These are phyloP conservation scores for Chalcis sispes DNA, from an alignment of 2,888 invertebrate genomes.

Conservation along the genomic window DNA sequence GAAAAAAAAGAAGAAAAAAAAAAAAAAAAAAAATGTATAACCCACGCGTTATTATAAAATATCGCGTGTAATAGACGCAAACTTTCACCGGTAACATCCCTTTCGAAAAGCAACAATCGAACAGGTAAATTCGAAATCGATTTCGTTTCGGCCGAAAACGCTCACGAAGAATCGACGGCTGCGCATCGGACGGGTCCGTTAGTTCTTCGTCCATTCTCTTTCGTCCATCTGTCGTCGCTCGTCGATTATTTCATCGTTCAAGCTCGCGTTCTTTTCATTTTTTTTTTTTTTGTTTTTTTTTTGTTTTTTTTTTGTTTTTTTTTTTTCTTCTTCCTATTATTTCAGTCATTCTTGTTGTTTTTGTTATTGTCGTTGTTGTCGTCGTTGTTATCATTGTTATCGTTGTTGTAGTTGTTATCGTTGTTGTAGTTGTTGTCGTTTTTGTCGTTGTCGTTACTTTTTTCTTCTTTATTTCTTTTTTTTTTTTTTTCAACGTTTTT, in stretches of 20 bases:
- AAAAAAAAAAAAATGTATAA: too few relatives aligned
- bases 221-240: slow-evolving; percentile 41
- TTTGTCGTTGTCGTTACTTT: neutral
- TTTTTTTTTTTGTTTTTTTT: neutral
- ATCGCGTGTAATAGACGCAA: neutral
- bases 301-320: slow-evolving; percentile 12
- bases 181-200: slow-evolving; percentile 15
- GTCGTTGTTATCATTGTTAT: slow-evolving; percentile 7
- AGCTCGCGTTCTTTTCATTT: neutral
- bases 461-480: slow-evolving; percentile 13
- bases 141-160: slow-evolving; percentile 13
- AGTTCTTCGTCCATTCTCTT: slow-evolving; percentile 25
- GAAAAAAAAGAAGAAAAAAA: too few relatives aligned
- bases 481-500: slow-evolving; percentile 4
- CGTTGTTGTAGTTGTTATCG: neutral
- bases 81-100: neutral
- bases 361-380: neutral
- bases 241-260: slow-evolving; percentile 30
- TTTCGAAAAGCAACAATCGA: slow-evolving; percentile 6
- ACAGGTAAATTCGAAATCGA: slow-evolving; percentile 34
- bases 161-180: neutral
- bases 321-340: neutral
- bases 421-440: neutral
- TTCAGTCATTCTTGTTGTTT: neutral
- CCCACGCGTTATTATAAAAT: neutral